phyloP scores from a whole-genome alignment of 2,888 invertebrate species.

The Macroteleia sp. region DNA sequence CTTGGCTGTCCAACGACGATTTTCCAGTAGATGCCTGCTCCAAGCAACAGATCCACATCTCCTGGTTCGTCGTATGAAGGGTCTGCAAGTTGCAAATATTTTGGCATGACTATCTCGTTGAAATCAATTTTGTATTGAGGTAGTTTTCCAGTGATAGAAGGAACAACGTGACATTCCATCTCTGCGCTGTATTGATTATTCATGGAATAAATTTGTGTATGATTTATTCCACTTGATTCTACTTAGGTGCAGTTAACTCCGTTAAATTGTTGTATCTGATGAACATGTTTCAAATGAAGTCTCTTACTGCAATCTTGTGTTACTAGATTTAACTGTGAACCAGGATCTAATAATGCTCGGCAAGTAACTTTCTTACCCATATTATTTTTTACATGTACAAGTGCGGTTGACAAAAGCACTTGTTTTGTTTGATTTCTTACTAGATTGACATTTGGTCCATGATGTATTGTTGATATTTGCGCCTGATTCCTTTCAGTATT shows the following conservation, averaged over 20 bases:
- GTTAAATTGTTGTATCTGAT: neutral
- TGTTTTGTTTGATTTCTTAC: neutral
- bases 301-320: neutral
- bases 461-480: neutral
- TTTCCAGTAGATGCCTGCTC: conserved; percentile 16
- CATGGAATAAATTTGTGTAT: neutral
- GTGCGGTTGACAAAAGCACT: neutral
- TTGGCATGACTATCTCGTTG: neutral
- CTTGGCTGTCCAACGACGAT: neutral
- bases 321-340: neutral
- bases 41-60: neutral
- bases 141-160: neutral
- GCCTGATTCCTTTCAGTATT: neutral
- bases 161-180: neutral
- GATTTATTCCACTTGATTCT: too few relatives aligned
- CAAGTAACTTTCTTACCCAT: neutral
- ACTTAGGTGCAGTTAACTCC: neutral
- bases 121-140: neutral
- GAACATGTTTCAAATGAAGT: neutral
- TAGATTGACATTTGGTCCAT: neutral
- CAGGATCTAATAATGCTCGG: conserved; percentile 1
- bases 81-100: neutral
- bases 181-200: neutral
- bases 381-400: neutral
- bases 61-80: conserved; percentile 1